Conservation (phyloP, 2,113 vertebrate genomes). For the Oreocharis arfaki region DNA sequence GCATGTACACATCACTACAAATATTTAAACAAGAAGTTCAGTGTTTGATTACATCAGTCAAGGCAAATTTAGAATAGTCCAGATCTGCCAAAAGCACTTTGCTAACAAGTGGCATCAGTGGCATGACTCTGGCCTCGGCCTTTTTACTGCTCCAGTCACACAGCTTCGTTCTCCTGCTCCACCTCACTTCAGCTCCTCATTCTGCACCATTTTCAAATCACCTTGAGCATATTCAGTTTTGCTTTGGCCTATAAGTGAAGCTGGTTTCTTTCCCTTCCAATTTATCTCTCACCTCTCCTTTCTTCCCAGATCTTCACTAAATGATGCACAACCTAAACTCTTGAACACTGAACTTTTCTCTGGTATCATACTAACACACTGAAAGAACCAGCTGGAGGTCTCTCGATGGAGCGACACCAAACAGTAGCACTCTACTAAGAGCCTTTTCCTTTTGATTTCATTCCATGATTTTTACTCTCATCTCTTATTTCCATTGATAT, state of each 20-base stretch:
- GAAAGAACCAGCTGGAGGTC: neutral
- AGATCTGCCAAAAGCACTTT: neutral
- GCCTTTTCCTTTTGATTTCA: neutral
- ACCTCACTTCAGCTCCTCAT: neutral
- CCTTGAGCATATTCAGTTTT: neutral
- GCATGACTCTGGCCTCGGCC: accelerated
- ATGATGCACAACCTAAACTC: neutral
- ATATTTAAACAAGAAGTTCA: conserved; percentile 6
- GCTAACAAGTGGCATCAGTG: neutral
- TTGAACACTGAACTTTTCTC: neutral
- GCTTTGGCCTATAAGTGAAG: neutral
- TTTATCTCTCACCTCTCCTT: neutral
- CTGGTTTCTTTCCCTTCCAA: neutral
- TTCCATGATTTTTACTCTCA: neutral
- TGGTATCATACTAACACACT: neutral
- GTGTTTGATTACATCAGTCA: conserved; percentile 12
- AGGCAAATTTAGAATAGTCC: neutral
- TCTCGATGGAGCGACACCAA: neutral
- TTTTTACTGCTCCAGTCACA: neutral
- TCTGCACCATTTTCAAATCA: neutral
- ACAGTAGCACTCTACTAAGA: neutral
- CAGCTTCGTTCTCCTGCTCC: neutral
- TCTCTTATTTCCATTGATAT: neutral
- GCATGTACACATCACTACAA: neutral
- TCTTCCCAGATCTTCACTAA: neutral